A percentile compares a stretch with the other conserved stretches of the same genome.
phyloP scores from a whole-genome alignment of 1,140 invertebrate species.

The Apolygus lucorum region DNA sequence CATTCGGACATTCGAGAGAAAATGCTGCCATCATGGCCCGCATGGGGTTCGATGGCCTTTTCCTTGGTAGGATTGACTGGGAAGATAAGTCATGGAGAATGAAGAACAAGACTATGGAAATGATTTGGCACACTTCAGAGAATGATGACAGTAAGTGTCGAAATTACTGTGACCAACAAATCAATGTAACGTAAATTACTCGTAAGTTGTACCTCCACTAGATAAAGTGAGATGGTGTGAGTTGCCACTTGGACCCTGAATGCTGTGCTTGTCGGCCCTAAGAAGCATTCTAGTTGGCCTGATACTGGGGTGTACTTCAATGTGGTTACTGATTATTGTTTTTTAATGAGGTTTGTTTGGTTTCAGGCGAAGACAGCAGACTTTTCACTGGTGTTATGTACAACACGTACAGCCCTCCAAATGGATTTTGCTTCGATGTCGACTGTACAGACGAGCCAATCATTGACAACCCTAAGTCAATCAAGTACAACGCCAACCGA shows the following conservation, averaged over 20 bases:
- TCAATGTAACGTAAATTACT: no score
- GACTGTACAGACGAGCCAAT: constrained; percentile 74
- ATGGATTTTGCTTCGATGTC: constrained; percentile 84
- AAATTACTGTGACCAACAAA: no score
- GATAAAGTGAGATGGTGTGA: no score
- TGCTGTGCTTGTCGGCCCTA: no score
- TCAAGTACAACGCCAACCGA: constrained; percentile 60
- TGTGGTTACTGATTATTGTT: no score
- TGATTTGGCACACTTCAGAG: constrained; percentile 54
- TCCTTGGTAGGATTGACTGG: constrained; percentile 66
- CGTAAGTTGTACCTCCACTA: no score
- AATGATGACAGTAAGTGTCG: constrained; percentile 17
- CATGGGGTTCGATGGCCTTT: constrained; percentile 62
- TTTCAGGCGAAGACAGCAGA: constrained; percentile 38
- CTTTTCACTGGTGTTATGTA: constrained; percentile 64
- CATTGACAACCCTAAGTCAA: constrained; percentile 59
- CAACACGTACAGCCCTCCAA: constrained; percentile 71
- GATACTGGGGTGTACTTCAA: no score
- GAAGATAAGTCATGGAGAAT: constrained; percentile 57
- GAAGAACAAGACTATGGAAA: constrained; percentile 58
- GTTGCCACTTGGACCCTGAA: no score
- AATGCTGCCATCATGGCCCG: constrained; percentile 59
- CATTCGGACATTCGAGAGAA: constrained; percentile 65
- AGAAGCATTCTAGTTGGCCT: no score
- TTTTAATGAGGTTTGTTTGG: background rate